These are phyloP conservation scores for Pollenia labialis DNA, from an alignment of 2,888 invertebrate species.

Conservation along the genomic window DNA sequence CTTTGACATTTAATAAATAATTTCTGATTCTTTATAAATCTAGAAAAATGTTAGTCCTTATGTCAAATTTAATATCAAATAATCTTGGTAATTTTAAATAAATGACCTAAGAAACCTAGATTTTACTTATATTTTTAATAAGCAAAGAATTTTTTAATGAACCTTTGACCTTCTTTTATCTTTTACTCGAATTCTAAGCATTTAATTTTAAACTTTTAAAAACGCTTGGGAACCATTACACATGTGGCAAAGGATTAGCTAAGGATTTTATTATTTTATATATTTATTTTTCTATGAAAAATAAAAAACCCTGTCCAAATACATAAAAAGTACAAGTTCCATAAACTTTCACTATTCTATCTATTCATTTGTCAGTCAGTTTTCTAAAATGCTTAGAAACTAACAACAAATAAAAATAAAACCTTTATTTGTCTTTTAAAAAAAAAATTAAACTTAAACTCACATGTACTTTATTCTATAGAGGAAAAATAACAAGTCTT, in stretches of 20 bases:
- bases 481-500: not conserved
- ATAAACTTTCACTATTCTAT: too few species aligned
- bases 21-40: too few species aligned
- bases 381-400: not conserved
- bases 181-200: not conserved
- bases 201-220: not conserved
- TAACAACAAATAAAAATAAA: not conserved
- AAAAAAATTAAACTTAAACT: not conserved
- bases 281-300: not conserved
- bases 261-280: not conserved
- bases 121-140: too few species aligned
- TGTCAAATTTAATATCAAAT: too few species aligned
- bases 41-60: too few species aligned
- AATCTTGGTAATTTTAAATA: too few species aligned
- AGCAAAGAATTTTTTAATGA: too few species aligned
- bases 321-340: not conserved
- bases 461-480: not conserved
- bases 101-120: too few species aligned
- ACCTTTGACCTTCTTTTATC: too few species aligned
- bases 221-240: not conserved
- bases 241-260: not conserved
- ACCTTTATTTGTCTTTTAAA: not conserved
- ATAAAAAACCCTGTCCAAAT: not conserved
- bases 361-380: not conserved
- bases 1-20: too few species aligned